Base-by-base conservation (phyloP, 2,888 invertebrate species). In the Drosophila sordidapex region DNA sequence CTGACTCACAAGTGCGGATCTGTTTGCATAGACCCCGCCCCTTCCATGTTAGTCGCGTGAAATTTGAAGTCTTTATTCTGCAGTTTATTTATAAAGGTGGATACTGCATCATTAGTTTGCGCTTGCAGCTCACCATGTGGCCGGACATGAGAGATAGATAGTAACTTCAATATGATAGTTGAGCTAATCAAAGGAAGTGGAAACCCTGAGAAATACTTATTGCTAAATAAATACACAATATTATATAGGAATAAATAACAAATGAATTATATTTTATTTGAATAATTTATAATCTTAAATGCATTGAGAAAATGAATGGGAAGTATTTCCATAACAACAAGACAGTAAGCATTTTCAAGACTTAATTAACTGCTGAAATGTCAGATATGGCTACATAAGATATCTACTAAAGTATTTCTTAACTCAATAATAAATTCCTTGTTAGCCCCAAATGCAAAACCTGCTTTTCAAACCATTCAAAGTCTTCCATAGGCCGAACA, bases 11-110 rank as follows among this genome's bases (percentile, higher is more conserved):
- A 63, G 62, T 69, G 63, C 61, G 61, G 63, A 57, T 67, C 56
- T 73, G 81, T 83, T 81, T 83, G 71, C 82, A 81, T 83, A 79
- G 73, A 51, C 63, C 86, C 85, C 89, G 87, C 87, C 89, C 78
- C 80, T 83, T 81, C 29, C 74, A 71, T 89, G 86, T 87, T 75
- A 69, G 70, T 79, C 81, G 74, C 72, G 65, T 73, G 81, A 79
- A 87, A 84, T 76, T 83, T 89, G 78, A 89, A 79, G 86, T 85
- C 89, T 87, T 85, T 87, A 86, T 79, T 89, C 82, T 68, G 66
- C 64, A 68, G 51, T 73, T 74, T 84, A 82, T 82, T 77, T 71
- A 79, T 76, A 81, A 76, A 78, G 86, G 74, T 84, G 84, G 83
- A 82, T 82, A 78, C 79, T 68, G 82, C 71, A 65, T 65, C 71